Base-by-base conservation (phyloP, 2,888 invertebrate species). In the Blomia tropicalis region DNA sequence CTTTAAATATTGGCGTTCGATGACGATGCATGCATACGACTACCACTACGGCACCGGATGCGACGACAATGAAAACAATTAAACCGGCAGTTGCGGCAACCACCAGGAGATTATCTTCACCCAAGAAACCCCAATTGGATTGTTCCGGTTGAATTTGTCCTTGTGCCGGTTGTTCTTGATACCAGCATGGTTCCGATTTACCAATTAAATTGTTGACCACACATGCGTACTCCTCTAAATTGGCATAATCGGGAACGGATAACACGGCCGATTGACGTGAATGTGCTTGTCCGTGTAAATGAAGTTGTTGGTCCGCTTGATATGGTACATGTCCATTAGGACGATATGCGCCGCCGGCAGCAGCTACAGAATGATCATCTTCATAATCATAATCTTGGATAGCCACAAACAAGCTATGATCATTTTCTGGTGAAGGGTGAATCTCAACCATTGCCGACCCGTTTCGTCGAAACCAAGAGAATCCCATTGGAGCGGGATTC, bases 181-280 rank as follows among this genome's bases (percentile, higher is more conserved):
- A 79, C 58, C 36, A 62, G 67, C 80, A 80, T 1, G 78, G 75
- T 32, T 73, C 73, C 27, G 78, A 79, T 43, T 74, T 71, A 60
- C 89, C 90, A 17, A 88, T 85, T 3, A 82, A 79, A 76, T 91
- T 91, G 73, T 85, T 87, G 27, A 86, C 88, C 69, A 81, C 79
- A 74, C 91, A 91, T 63, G 84, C 79, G 74, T 90, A 91, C 3
- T 85, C 76, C 47, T 75, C 73, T 62, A 78, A 77, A 66, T 82
- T 80, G 1, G 80, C 80, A 14, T 84, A 83, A 74, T 87, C 85
- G 73, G 89, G 87, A n/a, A 64, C 62, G 22, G 43, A 14, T n/a
- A 56, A 19, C 19, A 56, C 56, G 14, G 29, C 29, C 17, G n/a
- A 19, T 32, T 31, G 36, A 25, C 56, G 25, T 3, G 56, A 19